Evolutionary conservation across 2,797 vertebrate genomes (phyloP).

Genomic region (Syncerus caffer): DNA sequence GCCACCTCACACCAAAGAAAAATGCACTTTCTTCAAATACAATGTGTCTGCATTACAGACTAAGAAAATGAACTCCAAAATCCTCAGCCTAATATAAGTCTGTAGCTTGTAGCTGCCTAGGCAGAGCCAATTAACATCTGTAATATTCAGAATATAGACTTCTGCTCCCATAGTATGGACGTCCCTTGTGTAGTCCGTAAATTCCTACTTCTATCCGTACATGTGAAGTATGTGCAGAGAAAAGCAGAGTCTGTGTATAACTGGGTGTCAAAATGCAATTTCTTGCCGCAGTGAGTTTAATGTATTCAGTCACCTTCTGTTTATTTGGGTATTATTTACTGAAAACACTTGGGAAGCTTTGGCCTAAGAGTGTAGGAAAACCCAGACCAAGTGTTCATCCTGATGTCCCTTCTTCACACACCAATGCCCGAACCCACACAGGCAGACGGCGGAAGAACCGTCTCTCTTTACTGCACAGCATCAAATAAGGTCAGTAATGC

Average conservation of each 20-base stretch:
- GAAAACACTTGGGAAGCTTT: constrained; percentile 45
- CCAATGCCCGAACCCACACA: not conserved
- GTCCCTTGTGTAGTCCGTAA: accelerated
- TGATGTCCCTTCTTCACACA: not conserved
- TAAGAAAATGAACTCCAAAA: not conserved
- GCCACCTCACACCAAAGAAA: not conserved
- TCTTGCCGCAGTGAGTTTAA: constrained; percentile 42
- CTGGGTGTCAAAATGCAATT: not conserved
- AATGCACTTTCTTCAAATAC: not conserved
- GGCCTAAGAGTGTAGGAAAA: not conserved
- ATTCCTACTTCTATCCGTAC: not conserved
- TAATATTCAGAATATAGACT: not conserved
- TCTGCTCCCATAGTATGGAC: not conserved
- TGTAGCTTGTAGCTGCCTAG: not conserved
- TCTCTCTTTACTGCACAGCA: constrained; percentile 66
- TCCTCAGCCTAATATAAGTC: not conserved
- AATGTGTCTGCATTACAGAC: not conserved
- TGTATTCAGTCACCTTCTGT: constrained; percentile 40
- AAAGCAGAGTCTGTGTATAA: not conserved
- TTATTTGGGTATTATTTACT: constrained; percentile 61
- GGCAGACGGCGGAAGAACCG: not conserved
- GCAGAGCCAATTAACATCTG: not conserved
- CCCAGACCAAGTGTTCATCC: not conserved
- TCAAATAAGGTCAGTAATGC: constrained; percentile 74
- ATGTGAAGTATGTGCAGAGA: not conserved